Base-by-base conservation (phyloP, 2,797 vertebrate genomes). In the Anguilla marmorata region DNA sequence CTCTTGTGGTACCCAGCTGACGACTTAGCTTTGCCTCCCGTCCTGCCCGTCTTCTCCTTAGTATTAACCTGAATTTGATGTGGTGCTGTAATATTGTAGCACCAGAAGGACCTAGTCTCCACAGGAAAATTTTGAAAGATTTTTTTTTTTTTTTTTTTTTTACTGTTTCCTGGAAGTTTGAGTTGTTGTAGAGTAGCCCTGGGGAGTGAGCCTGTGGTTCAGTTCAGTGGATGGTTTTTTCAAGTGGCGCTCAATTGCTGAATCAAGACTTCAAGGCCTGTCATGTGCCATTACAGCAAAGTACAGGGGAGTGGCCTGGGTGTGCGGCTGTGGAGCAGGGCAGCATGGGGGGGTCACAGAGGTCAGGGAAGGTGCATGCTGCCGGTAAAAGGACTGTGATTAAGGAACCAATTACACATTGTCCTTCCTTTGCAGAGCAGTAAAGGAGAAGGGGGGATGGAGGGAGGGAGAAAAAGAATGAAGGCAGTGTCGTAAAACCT, bases 331-430 rank as follows among this genome's bases (percentile, higher is more conserved):
- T 52, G 30, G 74, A 4, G 69, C 41, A 27, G 69, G 41, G 45
- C 5, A 58, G 58, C 7, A 3, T 45, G 50, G 72, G 50, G 72
- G 76, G 85, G 63, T 60, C 80, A 74, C 63, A 74, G 66, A 79
- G 85, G 7, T 74, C 86, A 80, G 50, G 48, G 72, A 58, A 0
- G 41, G 52, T n/a, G 84, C 63, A 56, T 45, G 50, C 79, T 48
- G 45, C 76, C 33, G 4, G 80, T 82, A 88, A 84, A 72, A 37
- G 21, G 72, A 30, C 85, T 56, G 88, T 56, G 85, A 86, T 74
- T 37, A 85, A 21, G 69, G 50, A n/a, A 72, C 41, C 50, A 33
- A 16, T 63, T 74, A 21, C 2, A 0, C 12, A 50, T 82, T 72
- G 85, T 83, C 37, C 69, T 74, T 24, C 56, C 87, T 69, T 87